These are phyloP conservation scores for Mythimna pallens DNA, from an alignment of 2,888 invertebrate species.

Conservation along the genomic window DNA sequence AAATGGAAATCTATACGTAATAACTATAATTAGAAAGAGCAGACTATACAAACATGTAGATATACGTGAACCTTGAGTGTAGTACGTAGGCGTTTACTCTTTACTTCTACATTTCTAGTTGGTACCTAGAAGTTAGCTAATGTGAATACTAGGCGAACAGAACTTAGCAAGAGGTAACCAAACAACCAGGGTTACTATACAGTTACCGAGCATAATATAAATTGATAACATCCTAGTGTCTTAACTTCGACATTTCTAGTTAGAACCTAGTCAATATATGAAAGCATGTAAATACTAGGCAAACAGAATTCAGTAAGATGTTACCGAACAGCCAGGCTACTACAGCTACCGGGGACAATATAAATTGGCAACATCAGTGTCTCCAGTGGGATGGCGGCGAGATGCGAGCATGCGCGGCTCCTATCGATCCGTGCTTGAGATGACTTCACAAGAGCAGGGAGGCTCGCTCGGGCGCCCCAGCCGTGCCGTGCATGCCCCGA, in stretches of 20 bases:
- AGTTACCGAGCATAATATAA: constrained; percentile 49
- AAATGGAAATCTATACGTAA: constrained; percentile 50
- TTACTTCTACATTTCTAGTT: constrained; percentile 17
- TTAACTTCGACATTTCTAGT: constrained; percentile 18
- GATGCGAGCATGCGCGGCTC: constrained; percentile 80
- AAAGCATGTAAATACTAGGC: constrained; percentile 24
- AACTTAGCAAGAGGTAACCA: constrained; percentile 29
- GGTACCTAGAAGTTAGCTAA: not conserved
- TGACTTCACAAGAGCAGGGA: constrained; percentile 67
- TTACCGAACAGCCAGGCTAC: constrained; percentile 39
- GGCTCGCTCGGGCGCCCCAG: constrained; percentile 62
- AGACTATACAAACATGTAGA: constrained; percentile 19
- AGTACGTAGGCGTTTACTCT: constrained; percentile 28
- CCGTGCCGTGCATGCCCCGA: constrained; percentile 61
- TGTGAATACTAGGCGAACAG: constrained; percentile 19
- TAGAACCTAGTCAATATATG: not conserved
- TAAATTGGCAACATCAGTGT: constrained; percentile 65
- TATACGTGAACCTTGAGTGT: constrained; percentile 29
- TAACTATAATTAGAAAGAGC: constrained; percentile 52
- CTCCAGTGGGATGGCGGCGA: constrained; percentile 66
- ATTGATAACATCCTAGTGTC: not conserved
- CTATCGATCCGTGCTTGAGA: constrained; percentile 81
- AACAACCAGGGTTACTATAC: constrained; percentile 37
- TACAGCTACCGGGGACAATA: constrained; percentile 55
- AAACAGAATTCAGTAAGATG: constrained; percentile 26